Base-by-base conservation (phyloP, 2,888 invertebrate species). In the Pegoplata infirma region DNA sequence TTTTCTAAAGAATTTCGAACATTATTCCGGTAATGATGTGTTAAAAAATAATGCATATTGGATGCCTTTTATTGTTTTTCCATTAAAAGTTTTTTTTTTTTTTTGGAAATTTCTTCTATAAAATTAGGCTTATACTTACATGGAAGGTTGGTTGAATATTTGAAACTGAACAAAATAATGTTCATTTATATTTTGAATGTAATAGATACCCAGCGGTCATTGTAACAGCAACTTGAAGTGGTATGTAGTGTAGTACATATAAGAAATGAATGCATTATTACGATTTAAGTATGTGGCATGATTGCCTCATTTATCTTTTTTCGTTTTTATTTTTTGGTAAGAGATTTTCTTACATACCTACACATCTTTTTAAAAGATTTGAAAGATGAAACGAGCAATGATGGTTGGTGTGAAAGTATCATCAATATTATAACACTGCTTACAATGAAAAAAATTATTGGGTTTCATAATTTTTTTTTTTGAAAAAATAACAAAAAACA, bases 141-240 rank as follows among this genome's bases (percentile, higher is more conserved):
- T 40, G 36, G n/a, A 40, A n/a, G n/a, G 12, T n/a, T 40, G 36
- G 8, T 32, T 32, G 12, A 32, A 2, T n/a, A n/a, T 32, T 28
- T 28, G n/a, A n/a, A 25, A 25, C 3, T 25, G 25, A 25, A 25
- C 5, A 25, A 25, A 25, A 25, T 25, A 25, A 25, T 25, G 10
- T 36, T 36, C 36, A 10, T 12, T n/a, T 40, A 4, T n/a, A 0
- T 40, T 40, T 12, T 40, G 36, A 40, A 40, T 51, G 79, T 79
- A 79, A 79, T 75, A 47, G 79, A 79, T 75, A 79, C 75, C 79
- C 79, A 79, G 71, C 79, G 79, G 79, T 79, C 79, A 79, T 75
- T 79, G 51, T 49, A 58, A 40, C 66, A 75, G 59, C 47, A 56
- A 46, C 44, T 17, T 61, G 21, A 55, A 75, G 55, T 68, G 47